A percentile compares a stretch with the other conserved stretches of the same genome.
Evolutionary conservation across 2,797 vertebrate species (phyloP).

Genomic region (Lacerta bilineata): DNA sequence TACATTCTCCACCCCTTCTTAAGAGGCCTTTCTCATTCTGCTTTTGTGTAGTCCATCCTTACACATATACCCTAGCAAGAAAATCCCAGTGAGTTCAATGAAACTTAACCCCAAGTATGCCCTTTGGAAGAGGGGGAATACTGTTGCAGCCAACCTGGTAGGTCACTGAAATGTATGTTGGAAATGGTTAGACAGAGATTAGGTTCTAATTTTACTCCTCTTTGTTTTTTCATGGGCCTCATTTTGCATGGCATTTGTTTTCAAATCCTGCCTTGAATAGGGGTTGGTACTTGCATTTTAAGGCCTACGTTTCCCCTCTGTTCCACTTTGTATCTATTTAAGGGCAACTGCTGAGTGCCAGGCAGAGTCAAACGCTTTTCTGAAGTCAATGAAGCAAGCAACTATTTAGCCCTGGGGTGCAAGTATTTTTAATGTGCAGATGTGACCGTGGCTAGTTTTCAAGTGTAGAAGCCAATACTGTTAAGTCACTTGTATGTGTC

Average conservation of each 20-base stretch:
- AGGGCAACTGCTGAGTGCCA: not conserved
- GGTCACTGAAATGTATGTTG: not conserved
- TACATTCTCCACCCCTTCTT: not conserved
- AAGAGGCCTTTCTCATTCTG: not conserved
- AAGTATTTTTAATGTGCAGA: conserved; percentile 18
- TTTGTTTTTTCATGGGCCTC: not conserved
- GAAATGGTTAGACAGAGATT: conserved; percentile 13
- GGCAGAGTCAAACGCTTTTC: not conserved
- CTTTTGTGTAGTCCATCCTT: not conserved
- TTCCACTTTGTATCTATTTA: conserved; percentile 8
- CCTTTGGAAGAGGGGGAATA: not conserved
- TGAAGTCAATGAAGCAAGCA: conserved; percentile 12
- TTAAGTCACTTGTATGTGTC: not conserved
- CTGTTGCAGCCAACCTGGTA: not conserved
- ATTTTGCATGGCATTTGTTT: conserved; percentile 31
- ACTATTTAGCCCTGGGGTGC: not conserved
- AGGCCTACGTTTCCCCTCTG: not conserved
- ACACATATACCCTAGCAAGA: not conserved
- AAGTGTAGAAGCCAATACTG: not conserved
- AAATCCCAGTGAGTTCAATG: not conserved
- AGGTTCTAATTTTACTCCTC: conserved; percentile 10
- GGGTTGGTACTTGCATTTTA: not conserved
- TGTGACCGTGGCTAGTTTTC: not conserved
- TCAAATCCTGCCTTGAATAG: not conserved
- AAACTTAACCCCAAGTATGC: not conserved